phyloP scores from a whole-genome alignment of 2,888 invertebrate species.

The Mimas tiliae region DNA sequence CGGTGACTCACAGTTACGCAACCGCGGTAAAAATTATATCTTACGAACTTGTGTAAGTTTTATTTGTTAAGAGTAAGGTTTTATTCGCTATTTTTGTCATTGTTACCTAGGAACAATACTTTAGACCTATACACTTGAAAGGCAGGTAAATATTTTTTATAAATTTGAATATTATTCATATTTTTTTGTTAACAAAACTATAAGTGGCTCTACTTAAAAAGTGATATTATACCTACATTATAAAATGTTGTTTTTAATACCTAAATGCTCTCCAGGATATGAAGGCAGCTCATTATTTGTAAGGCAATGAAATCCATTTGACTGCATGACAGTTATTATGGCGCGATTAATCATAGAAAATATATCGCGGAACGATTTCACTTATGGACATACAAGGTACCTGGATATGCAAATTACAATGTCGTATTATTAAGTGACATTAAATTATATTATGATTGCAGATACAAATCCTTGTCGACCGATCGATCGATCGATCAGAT shows the following conservation, averaged over 20 bases:
- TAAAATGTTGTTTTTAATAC: too few species aligned
- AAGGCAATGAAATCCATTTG: conserved; percentile 16
- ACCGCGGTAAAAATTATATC: conserved; percentile 41
- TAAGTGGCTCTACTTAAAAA: too few species aligned
- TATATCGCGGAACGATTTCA: conserved; percentile 5
- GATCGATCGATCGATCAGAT: too few species aligned
- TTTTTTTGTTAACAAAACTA: too few species aligned
- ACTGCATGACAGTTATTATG: conserved; percentile 15
- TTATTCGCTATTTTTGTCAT: not conserved
- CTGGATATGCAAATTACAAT: conserved; percentile 7
- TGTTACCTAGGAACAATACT: not conserved
- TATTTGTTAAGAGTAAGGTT: not conserved
- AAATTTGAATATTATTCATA: too few species aligned
- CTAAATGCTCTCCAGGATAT: not conserved
- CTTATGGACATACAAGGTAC: conserved; percentile 8
- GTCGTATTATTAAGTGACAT: not conserved
- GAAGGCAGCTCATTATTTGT: not conserved
- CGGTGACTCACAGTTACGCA: conserved; percentile 42
- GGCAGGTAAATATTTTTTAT: too few species aligned
- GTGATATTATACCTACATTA: too few species aligned
- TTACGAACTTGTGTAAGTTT: conserved; percentile 17
- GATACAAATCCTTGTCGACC: too few species aligned
- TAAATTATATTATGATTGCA: not conserved
- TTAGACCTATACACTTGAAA: not conserved
- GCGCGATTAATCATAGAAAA: conserved; percentile 21